Percentiles rank a stretch among this genome's conserved stretches.
These are phyloP conservation scores for Tachysurus vachellii DNA, from an alignment of 2,113 vertebrate species.

Conservation along the genomic window DNA sequence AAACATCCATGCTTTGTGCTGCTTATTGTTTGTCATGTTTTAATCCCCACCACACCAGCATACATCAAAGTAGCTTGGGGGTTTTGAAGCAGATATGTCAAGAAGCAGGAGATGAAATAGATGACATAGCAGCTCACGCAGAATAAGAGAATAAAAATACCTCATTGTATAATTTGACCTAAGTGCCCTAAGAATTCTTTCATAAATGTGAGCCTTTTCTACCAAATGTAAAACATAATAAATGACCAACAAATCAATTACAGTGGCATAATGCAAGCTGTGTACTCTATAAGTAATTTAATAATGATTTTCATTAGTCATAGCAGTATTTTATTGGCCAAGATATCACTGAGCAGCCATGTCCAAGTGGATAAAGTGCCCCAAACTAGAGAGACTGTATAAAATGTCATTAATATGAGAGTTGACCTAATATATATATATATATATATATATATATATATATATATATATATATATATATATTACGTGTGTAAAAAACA, in stretches of 20 bases:
- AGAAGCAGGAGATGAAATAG: not conserved
- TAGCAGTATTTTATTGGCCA: not conserved
- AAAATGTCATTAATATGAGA: not conserved
- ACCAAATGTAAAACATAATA: not conserved
- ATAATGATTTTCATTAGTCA: not conserved
- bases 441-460: not conserved
- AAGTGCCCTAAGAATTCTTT: not conserved
- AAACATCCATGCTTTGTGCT: slow-evolving; percentile 30
- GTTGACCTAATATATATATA: not conserved
- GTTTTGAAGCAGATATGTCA: not conserved
- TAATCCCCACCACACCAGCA: slow-evolving; percentile 22
- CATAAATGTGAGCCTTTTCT: not conserved
- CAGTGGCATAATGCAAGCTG: not conserved
- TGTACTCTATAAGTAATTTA: not conserved
- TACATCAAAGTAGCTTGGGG: not conserved
- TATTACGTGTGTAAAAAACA: not conserved
- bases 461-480: not conserved
- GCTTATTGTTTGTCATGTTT: slow-evolving; percentile 34
- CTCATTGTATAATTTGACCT: not conserved
- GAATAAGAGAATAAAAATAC: not conserved
- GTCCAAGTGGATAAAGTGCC: not conserved
- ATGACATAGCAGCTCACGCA: not conserved
- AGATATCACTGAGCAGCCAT: not conserved
- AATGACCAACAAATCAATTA: not conserved
- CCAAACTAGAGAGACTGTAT: not conserved